Base-by-base conservation (phyloP, 2,888 invertebrate genomes). In the Oscheius onirici region DNA sequence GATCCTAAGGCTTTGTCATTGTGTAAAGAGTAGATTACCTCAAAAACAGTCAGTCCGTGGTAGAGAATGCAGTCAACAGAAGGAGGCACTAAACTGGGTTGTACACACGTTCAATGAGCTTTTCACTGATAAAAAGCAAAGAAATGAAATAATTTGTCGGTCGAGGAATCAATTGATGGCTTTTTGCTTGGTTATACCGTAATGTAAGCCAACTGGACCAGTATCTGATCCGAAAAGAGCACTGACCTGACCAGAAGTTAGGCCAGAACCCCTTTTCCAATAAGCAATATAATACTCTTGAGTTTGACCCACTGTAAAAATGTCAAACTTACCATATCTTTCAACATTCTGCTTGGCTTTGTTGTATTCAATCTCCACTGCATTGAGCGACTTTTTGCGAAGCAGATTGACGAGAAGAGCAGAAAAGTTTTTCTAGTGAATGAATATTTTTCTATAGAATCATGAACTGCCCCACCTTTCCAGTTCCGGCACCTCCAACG, bases 401-500 rank as follows among this genome's bases (percentile, higher is more conserved):
- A 63, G 34, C 22, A 46, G 24, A 28, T n/a, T 49, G 8, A 49
- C 26, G 6, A 63, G 34, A 3, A 63, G 28, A 17, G 24, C 46
- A 5, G 63, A 24, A 15, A 63, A 44, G n/a, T 63, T 15, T 28
- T 49, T 49, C 63, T 63, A 26, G 8, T 6, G 15, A 63, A 58
- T 6, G 2, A n/a, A 58, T 58, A 20, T 40, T n/a, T 34, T 20
- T n/a, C n/a, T n/a, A n/a, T n/a, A n/a, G n/a, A n/a, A 34, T 8
- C 34, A 34, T 34, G 10, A 41, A 20, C 22, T 3, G 41, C 1
- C 13, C 3, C 3, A 49, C 63, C 63, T 63, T 63, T 46, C 63
- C 63, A 49, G 46, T 63, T 1, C 63, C 63, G 26, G 34, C 49
- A n/a, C 63, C 46, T n/a, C 63, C 63, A 49, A 49, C 63, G n/a